A percentile compares a stretch with the other conserved stretches of the same genome.
phyloP scores from a whole-genome alignment of 2,113 vertebrate species.

The Carettochelys insculpta region DNA sequence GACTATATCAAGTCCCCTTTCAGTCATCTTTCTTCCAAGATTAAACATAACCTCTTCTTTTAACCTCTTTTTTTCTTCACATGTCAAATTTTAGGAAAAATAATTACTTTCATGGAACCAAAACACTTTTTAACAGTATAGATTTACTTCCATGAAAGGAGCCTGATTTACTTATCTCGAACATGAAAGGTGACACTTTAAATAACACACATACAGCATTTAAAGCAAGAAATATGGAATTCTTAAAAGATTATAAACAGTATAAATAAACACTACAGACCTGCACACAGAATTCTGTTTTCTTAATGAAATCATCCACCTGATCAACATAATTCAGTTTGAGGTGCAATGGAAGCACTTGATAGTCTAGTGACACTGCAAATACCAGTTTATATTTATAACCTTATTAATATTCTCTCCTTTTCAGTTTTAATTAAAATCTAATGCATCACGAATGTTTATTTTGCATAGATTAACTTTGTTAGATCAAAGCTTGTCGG shows the following conservation, averaged over 20 bases:
- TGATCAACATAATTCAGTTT: not conserved
- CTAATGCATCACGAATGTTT: not conserved
- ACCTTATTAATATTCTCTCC: not conserved
- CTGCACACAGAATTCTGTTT: not conserved
- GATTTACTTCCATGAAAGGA: not conserved
- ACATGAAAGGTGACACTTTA: not conserved
- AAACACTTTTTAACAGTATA: not conserved
- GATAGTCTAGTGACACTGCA: not conserved
- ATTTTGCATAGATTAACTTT: not conserved
- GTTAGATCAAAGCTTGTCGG: not conserved
- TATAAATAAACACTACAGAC: not conserved
- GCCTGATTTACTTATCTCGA: not conserved
- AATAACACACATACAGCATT: not conserved
- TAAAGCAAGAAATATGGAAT: not conserved
- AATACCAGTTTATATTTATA: not conserved
- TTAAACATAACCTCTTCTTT: not conserved
- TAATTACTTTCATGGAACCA: not conserved
- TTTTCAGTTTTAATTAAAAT: constrained; percentile 38
- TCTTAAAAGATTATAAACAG: not conserved
- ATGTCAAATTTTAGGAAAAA: not conserved
- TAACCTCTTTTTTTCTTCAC: not conserved
- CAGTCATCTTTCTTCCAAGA: not conserved
- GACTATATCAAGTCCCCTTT: not conserved
- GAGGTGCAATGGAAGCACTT: not conserved
- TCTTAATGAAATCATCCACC: not conserved